Evolutionary conservation across 2,888 invertebrate genomes (phyloP).

Genomic region (Autographa pulchrina): DNA sequence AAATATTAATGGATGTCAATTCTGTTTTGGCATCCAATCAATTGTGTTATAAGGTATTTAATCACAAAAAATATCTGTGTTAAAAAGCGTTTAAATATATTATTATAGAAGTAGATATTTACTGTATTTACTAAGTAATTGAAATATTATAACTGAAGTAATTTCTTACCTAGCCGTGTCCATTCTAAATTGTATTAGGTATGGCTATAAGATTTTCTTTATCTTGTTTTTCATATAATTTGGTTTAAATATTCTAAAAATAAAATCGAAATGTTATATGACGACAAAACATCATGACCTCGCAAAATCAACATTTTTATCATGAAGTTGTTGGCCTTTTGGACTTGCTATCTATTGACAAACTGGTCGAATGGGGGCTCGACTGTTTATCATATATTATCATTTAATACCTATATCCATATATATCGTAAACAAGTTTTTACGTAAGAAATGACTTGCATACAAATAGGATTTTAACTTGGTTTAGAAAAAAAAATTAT

Average conservation of each 20-base stretch:
- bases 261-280: not conserved
- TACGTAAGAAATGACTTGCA: conserved; percentile 10
- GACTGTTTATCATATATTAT: conserved; percentile 44
- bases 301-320: conserved; percentile 34
- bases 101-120: no score
- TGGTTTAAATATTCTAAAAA: not conserved
- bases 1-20: no score
- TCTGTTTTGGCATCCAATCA: no score
- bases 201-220: not conserved
- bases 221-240: not conserved
- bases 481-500: not conserved
- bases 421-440: conserved; percentile 44
- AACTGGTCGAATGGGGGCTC: conserved; percentile 41
- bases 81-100: no score
- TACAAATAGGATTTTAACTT: conserved; percentile 7
- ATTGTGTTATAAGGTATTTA: no score
- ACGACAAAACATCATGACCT: not conserved
- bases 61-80: no score
- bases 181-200: not conserved
- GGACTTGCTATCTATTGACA: conserved; percentile 22
- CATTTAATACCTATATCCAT: conserved; percentile 18
- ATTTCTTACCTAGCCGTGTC: no score
- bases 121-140: no score
- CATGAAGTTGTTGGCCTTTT: conserved; percentile 30
- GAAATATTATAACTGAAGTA: no score